Percentiles rank a stretch among this genome's conserved stretches.
Evolutionary conservation across 2,888 invertebrate species (phyloP).

Genomic region (Tuberolachnus salignus): DNA sequence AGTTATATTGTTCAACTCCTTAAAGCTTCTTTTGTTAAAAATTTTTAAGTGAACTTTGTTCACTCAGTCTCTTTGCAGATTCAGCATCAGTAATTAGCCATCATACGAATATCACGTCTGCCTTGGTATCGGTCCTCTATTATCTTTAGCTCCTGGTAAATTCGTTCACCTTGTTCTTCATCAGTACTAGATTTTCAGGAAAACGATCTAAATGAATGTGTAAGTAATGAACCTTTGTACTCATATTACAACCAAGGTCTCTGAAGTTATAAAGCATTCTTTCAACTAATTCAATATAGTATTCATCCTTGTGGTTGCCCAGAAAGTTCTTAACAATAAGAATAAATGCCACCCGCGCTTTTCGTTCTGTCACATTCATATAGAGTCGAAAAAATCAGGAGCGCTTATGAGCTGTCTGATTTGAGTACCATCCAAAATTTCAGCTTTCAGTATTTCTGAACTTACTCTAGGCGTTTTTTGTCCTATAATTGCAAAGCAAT

Average conservation of each 20-base stretch:
- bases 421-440: too few species aligned
- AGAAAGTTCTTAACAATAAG: background rate
- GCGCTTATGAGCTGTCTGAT: too few species aligned
- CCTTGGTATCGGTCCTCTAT: conserved; percentile 46
- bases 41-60: background rate
- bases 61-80: conserved; percentile 2
- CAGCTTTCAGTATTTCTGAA: too few species aligned
- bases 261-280: background rate
- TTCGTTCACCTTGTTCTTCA: too few species aligned
- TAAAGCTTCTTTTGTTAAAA: conserved; percentile 9
- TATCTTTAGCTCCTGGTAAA: background rate
- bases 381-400: too few species aligned
- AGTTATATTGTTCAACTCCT: background rate
- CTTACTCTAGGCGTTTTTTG: too few species aligned
- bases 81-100: conserved; percentile 46
- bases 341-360: background rate
- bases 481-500: too few species aligned
- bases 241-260: background rate
- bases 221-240: background rate
- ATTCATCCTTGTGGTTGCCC: background rate
- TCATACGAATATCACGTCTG: conserved; percentile 37
- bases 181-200: background rate
- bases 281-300: background rate
- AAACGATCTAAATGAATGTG: background rate
- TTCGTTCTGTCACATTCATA: too few species aligned